phyloP scores from a whole-genome alignment of 2,888 invertebrate species.

The Hydroisotoma schaefferi region DNA sequence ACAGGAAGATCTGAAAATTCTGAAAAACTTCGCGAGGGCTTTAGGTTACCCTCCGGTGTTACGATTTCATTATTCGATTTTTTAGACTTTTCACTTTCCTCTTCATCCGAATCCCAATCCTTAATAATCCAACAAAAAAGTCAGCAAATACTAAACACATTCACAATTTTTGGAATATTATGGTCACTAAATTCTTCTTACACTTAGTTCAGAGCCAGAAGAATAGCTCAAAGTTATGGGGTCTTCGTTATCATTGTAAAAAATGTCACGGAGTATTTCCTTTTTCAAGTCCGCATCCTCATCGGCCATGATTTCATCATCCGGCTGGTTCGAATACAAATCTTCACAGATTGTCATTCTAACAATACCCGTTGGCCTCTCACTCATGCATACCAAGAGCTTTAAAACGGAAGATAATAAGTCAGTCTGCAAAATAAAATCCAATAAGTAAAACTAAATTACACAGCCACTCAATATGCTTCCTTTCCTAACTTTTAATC shows the following conservation, averaged over 20 bases:
- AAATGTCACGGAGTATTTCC: slow-evolving; percentile 13
- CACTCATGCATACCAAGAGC: slow-evolving; percentile 35
- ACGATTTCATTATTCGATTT: slow-evolving; percentile 17
- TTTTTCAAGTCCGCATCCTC: slow-evolving; percentile 17
- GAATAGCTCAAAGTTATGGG: slow-evolving; percentile 8
- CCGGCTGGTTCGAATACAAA: slow-evolving; percentile 21
- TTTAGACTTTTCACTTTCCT: slow-evolving; percentile 10
- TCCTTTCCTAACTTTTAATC: background rate
- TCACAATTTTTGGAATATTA: background rate
- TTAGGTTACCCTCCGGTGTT: slow-evolving; percentile 2
- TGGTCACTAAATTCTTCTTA: slow-evolving; percentile 12
- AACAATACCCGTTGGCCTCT: slow-evolving; percentile 26
- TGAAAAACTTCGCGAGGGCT: slow-evolving; percentile 25
- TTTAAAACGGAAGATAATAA: slow-evolving; percentile 27
- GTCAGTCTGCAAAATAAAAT: slow-evolving; percentile 23
- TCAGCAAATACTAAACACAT: background rate
- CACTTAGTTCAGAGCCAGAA: slow-evolving; percentile 38
- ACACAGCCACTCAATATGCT: background rate
- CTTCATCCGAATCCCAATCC: slow-evolving; percentile 18
- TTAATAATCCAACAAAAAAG: slow-evolving; percentile 7
- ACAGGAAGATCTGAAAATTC: slow-evolving; percentile 22
- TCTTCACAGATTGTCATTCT: slow-evolving; percentile 8
- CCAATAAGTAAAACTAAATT: background rate
- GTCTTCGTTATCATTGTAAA: slow-evolving; percentile 17
- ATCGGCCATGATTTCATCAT: slow-evolving; percentile 13